A percentile compares a stretch with the other conserved stretches of the same genome.
These are phyloP conservation scores for Amphipoea oculea DNA, from an alignment of 2,888 invertebrate species.

Conservation along the genomic window DNA sequence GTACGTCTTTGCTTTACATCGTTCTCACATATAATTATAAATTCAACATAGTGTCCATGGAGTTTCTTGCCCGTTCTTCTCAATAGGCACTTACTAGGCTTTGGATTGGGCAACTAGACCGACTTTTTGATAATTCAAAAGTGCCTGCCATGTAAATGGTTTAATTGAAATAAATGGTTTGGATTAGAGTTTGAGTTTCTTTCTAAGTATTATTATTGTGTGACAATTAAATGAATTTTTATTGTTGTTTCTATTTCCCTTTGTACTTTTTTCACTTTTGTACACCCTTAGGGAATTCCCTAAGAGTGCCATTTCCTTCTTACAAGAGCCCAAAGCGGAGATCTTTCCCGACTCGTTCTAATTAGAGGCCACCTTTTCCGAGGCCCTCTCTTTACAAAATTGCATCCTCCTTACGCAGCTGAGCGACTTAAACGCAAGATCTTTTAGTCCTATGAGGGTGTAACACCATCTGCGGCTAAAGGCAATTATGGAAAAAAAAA, in stretches of 20 bases:
- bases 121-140: too few relatives aligned
- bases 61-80: too few relatives aligned
- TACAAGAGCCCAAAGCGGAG: slow-evolving; percentile 9
- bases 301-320: slow-evolving; percentile 14
- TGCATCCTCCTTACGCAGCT: slow-evolving; percentile 52
- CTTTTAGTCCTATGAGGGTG: slow-evolving; percentile 10
- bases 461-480: slow-evolving; percentile 31
- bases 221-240: not conserved
- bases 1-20: too few relatives aligned
- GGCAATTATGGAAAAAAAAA: not conserved
- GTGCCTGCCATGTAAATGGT: too few relatives aligned
- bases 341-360: slow-evolving; percentile 15
- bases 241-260: not conserved
- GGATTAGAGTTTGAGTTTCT: too few relatives aligned
- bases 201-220: not conserved
- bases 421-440: slow-evolving; percentile 28
- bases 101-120: too few relatives aligned
- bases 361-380: slow-evolving; percentile 44
- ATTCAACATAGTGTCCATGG: too few relatives aligned
- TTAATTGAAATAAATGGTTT: too few relatives aligned
- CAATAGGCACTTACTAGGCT: too few relatives aligned
- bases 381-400: slow-evolving; percentile 47
- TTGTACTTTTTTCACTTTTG: not conserved
- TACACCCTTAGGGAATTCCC: not conserved
- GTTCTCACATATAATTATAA: too few relatives aligned